Base-by-base conservation (phyloP, 2,113 vertebrate genomes). In the Tichodroma muraria region DNA sequence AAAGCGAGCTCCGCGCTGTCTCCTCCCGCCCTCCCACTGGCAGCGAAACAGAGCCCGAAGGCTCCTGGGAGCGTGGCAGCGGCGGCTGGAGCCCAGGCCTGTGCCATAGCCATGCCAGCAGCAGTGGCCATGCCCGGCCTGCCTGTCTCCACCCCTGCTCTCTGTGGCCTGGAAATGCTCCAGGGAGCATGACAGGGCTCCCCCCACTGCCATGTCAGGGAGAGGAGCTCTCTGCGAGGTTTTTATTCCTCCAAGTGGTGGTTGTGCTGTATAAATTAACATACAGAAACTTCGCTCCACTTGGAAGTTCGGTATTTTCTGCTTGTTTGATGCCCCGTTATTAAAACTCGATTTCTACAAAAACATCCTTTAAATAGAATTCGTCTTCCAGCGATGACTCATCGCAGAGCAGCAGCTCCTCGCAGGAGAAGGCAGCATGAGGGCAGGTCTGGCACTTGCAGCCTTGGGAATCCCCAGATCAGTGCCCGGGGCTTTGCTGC, bases 321-420 rank as follows among this genome's bases (percentile, higher is more conserved):
- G 86, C 89, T 81, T 64, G 61, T 93, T 95, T 85, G 85, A 95
- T 93, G 76, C 93, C 86, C 94, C 87, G 93, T 85, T 96, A 95
- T 97, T 97, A 94, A 88, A 92, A 93, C 95, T 93, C 87, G 40
- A 81, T 96, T 97, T 95, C 95, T 90, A 75, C 85, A 88, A 94
- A 90, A 91, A 91, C 33, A 63, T 77, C 82, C 82, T 93, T 95
- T 90, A 96, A 95, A 93, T 94, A 84, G 95, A 75, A 81, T 47
- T 72, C 20, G 10, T 94, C 94, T 95, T 54, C 93, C 93, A 81
- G 93, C 17, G 16, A 76, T 95, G 96, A 96, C 70, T 94, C 93
- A 94, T 22, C 5, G 4, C 56, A 4, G 31, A 79, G 86, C 82
- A 49, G 95, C 95, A 90, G 92, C 88, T 95, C 83, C 83, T 85